These are phyloP conservation scores for Tetranychus piercei DNA, from an alignment of 2,888 invertebrate species.

Conservation along the genomic window DNA sequence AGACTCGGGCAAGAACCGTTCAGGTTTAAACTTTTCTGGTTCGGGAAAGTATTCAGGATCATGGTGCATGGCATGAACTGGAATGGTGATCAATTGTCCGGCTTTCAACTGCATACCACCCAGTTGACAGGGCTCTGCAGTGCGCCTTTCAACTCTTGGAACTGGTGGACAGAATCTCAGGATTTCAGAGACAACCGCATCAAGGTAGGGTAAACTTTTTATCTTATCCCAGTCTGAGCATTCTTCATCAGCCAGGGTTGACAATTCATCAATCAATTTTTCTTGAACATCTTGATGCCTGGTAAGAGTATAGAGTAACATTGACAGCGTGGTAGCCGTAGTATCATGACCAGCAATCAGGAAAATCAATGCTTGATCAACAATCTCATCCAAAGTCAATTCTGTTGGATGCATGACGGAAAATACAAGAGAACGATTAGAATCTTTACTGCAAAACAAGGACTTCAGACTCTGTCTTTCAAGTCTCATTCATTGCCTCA, in stretches of 20 bases:
- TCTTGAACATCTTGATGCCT: slow-evolving; percentile 16
- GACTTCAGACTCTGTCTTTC: too few relatives aligned
- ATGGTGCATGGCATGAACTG: slow-evolving; percentile 21
- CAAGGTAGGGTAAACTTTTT: slow-evolving; percentile 19
- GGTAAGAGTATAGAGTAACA: slow-evolving; percentile 12
- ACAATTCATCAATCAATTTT: slow-evolving; percentile 16
- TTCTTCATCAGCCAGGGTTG: slow-evolving; percentile 8
- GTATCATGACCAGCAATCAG: slow-evolving; percentile 21
- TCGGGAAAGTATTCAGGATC: slow-evolving; percentile 22
- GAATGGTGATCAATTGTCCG: slow-evolving; percentile 19
- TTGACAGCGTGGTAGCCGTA: slow-evolving; percentile 14
- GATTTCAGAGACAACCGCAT: slow-evolving; percentile 21
- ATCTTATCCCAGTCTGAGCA: slow-evolving; percentile 19
- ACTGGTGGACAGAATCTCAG: slow-evolving; percentile 19
- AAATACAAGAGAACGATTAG: neutral
- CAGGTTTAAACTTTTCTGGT: slow-evolving; percentile 23
- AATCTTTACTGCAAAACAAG: too few relatives aligned
- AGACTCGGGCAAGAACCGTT: slow-evolving; percentile 11
- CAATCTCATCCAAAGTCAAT: slow-evolving; percentile 16
- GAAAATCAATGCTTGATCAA: slow-evolving; percentile 19
- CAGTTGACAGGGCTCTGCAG: slow-evolving; percentile 20
- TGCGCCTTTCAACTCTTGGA: slow-evolving; percentile 19
- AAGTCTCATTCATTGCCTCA: too few relatives aligned
- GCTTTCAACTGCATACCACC: slow-evolving; percentile 19
- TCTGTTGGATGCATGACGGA: neutral